Evolutionary conservation across 2,797 vertebrate genomes (phyloP).

Genomic region (Chelonia mydas): DNA sequence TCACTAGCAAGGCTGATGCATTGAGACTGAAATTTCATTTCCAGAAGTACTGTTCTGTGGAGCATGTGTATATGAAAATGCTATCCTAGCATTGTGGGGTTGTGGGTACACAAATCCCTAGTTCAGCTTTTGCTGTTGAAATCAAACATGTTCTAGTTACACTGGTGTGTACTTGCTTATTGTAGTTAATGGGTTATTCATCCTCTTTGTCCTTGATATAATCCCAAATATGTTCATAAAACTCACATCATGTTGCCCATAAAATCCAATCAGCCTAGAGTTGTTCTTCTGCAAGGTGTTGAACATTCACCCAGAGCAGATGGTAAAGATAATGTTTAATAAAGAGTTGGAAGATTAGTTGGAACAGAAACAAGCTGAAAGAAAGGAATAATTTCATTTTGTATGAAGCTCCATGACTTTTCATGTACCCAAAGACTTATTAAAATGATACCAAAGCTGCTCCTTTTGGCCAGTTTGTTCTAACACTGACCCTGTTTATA

Average conservation of each 20-base stretch:
- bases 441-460: constrained; percentile 71
- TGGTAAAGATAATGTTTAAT: constrained; percentile 87
- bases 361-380: constrained; percentile 78
- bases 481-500: constrained; percentile 65
- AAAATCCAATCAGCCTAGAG: constrained; percentile 81
- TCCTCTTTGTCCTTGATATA: constrained; percentile 83
- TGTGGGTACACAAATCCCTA: constrained; percentile 53
- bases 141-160: constrained; percentile 73
- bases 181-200: constrained; percentile 82
- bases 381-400: constrained; percentile 80
- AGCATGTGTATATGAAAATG: constrained; percentile 62
- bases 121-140: constrained; percentile 76
- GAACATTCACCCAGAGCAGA: constrained; percentile 82
- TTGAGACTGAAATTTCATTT: constrained; percentile 59
- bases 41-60: constrained; percentile 55
- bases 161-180: constrained; percentile 76
- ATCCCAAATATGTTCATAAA: constrained; percentile 80
- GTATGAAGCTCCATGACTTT: constrained; percentile 81
- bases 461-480: constrained; percentile 68
- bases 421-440: constrained; percentile 77
- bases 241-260: constrained; percentile 80
- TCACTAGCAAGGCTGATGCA: constrained; percentile 63
- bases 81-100: constrained; percentile 27
- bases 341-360: constrained; percentile 82
- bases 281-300: constrained; percentile 78